phyloP scores from a whole-genome alignment of 1,140 invertebrate species.

The Diplogasteroides magnus region DNA sequence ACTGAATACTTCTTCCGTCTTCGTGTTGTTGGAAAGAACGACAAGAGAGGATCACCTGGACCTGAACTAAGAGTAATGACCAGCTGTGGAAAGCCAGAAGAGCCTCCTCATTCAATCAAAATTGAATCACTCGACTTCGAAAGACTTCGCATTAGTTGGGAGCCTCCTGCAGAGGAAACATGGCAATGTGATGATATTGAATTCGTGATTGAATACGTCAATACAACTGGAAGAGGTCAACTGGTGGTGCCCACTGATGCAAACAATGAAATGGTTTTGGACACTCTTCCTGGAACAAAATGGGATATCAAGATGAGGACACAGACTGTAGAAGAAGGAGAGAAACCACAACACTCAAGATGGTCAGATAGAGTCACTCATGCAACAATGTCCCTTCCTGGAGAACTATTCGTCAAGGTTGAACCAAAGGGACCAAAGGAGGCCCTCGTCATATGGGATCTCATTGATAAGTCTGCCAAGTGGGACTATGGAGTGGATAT shows the following conservation, averaged over 20 bases:
- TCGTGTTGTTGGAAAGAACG: constrained; percentile 51
- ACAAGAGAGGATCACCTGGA: constrained; percentile 52
- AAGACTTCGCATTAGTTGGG: constrained; percentile 46
- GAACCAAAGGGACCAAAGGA: constrained; percentile 45
- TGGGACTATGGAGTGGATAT: constrained; percentile 55
- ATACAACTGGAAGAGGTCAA: constrained; percentile 30
- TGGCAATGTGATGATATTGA: constrained; percentile 55
- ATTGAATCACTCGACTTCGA: constrained; percentile 50
- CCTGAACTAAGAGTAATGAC: constrained; percentile 52
- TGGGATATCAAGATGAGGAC: constrained; percentile 54
- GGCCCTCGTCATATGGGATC: constrained; percentile 49
- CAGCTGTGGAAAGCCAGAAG: constrained; percentile 50
- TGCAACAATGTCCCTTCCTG: constrained; percentile 43
- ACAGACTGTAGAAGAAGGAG: constrained; percentile 53
- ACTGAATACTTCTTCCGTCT: constrained; percentile 55
- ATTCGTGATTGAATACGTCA: constrained; percentile 46
- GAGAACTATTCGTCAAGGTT: constrained; percentile 47
- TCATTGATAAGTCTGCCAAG: constrained; percentile 48
- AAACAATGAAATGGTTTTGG: constrained; percentile 25
- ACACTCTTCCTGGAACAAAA: constrained; percentile 40
- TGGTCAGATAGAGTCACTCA: constrained; percentile 47
- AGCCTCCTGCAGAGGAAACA: constrained; percentile 43
- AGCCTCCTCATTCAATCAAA: constrained; percentile 47
- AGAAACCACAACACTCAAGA: constrained; percentile 41
- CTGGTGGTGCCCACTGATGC: constrained; percentile 31